Evolutionary conservation across 2,888 invertebrate species (phyloP), one percentile per base, ranked within the genome.

Genomic region (Entomobrya proxima): DNA sequence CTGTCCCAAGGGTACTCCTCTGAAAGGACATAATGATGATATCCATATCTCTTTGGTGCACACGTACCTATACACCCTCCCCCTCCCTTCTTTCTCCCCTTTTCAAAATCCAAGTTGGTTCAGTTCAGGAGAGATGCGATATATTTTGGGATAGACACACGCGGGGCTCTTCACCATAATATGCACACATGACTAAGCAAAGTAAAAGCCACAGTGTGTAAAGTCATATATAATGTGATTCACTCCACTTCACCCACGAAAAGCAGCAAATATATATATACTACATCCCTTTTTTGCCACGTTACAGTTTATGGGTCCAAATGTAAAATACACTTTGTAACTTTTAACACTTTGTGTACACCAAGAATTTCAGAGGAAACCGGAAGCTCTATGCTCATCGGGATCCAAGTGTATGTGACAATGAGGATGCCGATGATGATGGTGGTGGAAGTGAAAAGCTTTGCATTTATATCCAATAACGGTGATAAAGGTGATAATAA

Each of bases 1-100:
- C 75, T 82, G 75, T 75, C 75, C 74, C 82, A 75, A 74, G 82
- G 75, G 75, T 64, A 35, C 61, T 64, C 30, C 35, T 75, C 32
- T 24, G 40, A 61, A 44, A 77, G 24, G 61, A 24, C 27, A 75
- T 61, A 40, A 82, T 64, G 82, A 75, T 75, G 32, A 82, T 64
- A 75, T 82, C 27, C 82, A 50, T 82, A 82, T 82, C 82, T 64
- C 47, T 61, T 75, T 47, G 24, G 50, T 61, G 32, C 64, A 78
- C 69, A 61, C 74, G 9, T n/a, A 27, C 24, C 40, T 7, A 40
- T 40, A 47, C n/a, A 72, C 15, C 27, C 44, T 27, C 30, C 27
- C 72, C 27, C 67, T 13, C 24, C 5, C 44, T 27, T n/a, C 27
- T 72, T 75, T 35, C 75, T 52, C 75, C 21, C 18, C 37, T 72